phyloP scores from a whole-genome alignment of 2,888 invertebrate species.

The Alsophila aescularia region DNA sequence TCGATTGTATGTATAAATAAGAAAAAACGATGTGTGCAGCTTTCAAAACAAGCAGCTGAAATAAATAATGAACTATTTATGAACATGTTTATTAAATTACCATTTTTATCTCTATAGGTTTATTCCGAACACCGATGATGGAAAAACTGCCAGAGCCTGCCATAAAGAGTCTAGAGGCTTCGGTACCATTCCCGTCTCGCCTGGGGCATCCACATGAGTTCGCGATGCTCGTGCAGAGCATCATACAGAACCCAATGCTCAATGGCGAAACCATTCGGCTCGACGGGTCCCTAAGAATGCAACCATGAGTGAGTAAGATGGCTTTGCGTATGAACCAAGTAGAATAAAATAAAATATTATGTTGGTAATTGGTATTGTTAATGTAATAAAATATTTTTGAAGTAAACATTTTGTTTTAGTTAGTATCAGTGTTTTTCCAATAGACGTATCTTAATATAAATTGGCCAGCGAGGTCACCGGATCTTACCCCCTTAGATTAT shows the following conservation, averaged over 20 bases:
- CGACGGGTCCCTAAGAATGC: conserved; percentile 85
- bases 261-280: conserved; percentile 85
- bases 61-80: neutral
- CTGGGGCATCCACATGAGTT: conserved; percentile 82
- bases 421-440: too few species aligned
- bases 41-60: neutral
- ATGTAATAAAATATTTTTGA: conserved; percentile 11
- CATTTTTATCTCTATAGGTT: conserved; percentile 59
- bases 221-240: conserved; percentile 79
- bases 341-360: neutral
- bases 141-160: conserved; percentile 77
- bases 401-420: conserved; percentile 22
- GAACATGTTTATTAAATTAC: neutral
- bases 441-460: too few species aligned
- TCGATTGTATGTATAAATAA: too few species aligned
- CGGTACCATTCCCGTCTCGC: conserved; percentile 82
- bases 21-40: too few species aligned
- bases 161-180: conserved; percentile 71
- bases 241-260: conserved; percentile 83
- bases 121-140: conserved; percentile 84
- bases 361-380: neutral
- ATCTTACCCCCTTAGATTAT: too few species aligned
- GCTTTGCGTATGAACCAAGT: neutral
- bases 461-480: too few species aligned
- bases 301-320: conserved; percentile 55